Percentiles rank a stretch among this genome's conserved stretches.
Evolutionary conservation across 2,888 invertebrate genomes (phyloP).

Genomic region (Athalia circularis): DNA sequence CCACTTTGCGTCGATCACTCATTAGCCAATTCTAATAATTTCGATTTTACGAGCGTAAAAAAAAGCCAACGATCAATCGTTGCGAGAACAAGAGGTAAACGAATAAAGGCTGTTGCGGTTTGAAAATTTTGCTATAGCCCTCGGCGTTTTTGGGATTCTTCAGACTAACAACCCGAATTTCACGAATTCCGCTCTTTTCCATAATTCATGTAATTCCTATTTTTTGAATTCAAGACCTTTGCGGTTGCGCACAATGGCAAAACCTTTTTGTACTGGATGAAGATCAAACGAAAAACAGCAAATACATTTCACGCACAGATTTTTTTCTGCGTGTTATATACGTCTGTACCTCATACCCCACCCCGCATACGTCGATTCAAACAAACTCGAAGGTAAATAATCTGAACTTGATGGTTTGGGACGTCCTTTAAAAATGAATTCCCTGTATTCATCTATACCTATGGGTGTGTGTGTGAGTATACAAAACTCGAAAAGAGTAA

Average conservation of each 20-base stretch:
- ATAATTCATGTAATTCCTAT: no score
- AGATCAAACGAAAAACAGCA: not conserved
- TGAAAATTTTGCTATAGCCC: no score
- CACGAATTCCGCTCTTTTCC: no score
- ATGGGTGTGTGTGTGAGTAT: no score
- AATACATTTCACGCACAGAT: not conserved
- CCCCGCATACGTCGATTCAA: no score
- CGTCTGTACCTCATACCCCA: no score
- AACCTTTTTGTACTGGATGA: not conserved
- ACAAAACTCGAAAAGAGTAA: not conserved
- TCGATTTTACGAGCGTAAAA: not conserved
- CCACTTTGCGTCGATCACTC: not conserved
- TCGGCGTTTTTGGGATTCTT: no score
- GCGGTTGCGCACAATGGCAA: not conserved
- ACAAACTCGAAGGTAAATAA: not conserved
- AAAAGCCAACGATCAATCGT: no score
- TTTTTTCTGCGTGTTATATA: no score
- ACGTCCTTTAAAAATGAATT: constrained; percentile 9
- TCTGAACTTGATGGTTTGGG: constrained; percentile 1
- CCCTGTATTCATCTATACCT: not conserved
- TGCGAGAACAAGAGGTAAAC: no score
- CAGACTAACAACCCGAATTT: no score
- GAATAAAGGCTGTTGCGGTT: no score
- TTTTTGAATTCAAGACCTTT: not conserved
- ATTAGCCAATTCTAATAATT: not conserved